Evolutionary conservation across 2,888 invertebrate genomes (phyloP), one percentile per base, ranked within the genome.

Genomic region (Thera obeliscata): DNA sequence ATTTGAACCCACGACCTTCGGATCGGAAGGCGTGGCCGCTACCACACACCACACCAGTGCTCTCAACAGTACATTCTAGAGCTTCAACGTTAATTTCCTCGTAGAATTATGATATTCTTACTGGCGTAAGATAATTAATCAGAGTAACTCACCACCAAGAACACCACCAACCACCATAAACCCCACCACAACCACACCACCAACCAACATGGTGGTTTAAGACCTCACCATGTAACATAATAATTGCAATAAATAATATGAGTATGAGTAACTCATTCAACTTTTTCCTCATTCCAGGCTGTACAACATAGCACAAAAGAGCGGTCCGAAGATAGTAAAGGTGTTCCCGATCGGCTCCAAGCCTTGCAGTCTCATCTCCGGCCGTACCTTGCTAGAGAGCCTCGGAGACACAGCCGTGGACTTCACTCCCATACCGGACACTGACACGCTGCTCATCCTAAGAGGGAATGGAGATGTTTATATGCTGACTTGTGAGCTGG

Each of bases 371-470:
- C 82, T 81, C 1, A 72, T 93, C 54, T 91, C 95, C 8, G 93
- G 94, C 0, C 93, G 93, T 43, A 82, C 87, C 0, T 78, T 93
- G n/a, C 85, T 94, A 56, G 91, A 91, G 67, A 93, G 93, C 7
- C 94, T 98, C n/a, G 98, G 98, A 0, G 98, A 98, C 80, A 95
- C 95, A 0, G 97, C 97, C 0, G 96, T 98, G 12, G 97, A 97
- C 88, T 98, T 98, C 90, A 97, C 98, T 81, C 75, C 87, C 0
- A 79, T 84, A 1, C 89, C 88, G 0, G 86, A 86, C 56, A 75
- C 82, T 0, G 87, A 90, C 4, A 76, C 81, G 8, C 94, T 98
- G 63, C 95, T 97, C 63, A 94, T 98, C 64, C 91, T 98, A 61
- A 95, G 96, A 63, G 98, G 98, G 0, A 97, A 97, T 83, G 98